phyloP scores from a whole-genome alignment of 2,888 invertebrate genomes.

The Muschampia plurimacula region DNA sequence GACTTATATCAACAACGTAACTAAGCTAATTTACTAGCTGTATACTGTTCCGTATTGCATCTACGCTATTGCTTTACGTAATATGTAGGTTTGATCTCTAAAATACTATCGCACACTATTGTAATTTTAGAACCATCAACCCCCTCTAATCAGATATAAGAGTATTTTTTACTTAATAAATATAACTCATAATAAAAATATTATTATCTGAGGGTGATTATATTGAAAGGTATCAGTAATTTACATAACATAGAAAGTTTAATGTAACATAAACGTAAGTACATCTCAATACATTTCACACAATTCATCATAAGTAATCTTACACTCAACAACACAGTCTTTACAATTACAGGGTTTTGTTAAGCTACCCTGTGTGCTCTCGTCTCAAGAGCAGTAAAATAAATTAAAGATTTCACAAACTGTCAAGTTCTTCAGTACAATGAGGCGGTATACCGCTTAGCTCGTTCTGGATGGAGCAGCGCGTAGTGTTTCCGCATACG shows the following conservation, averaged over 20 bases:
- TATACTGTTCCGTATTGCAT: constrained; percentile 12
- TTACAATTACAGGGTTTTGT: constrained; percentile 20
- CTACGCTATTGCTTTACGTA: constrained; percentile 19
- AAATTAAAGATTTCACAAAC: neutral
- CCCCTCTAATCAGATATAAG: neutral
- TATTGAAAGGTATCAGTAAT: constrained; percentile 29
- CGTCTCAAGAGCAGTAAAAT: constrained; percentile 9
- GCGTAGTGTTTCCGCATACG: constrained; percentile 80
- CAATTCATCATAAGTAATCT: constrained; percentile 28
- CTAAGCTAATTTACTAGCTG: constrained; percentile 24
- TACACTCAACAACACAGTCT: constrained; percentile 33
- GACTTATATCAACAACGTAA: constrained; percentile 19
- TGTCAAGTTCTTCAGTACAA: constrained; percentile 12
- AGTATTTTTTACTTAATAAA: too few relatives aligned
- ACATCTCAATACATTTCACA: constrained; percentile 36
- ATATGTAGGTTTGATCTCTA: neutral
- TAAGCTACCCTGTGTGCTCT: neutral
- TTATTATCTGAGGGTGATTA: neutral
- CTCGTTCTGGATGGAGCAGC: constrained; percentile 70
- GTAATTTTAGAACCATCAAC: neutral
- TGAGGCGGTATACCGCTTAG: constrained; percentile 57
- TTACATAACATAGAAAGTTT: constrained; percentile 33
- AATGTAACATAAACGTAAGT: constrained; percentile 40
- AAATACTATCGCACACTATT: neutral
- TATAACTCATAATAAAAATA: neutral